Base-by-base conservation (phyloP, 2,888 invertebrate genomes). In the Sarcophaga carnaria region DNA sequence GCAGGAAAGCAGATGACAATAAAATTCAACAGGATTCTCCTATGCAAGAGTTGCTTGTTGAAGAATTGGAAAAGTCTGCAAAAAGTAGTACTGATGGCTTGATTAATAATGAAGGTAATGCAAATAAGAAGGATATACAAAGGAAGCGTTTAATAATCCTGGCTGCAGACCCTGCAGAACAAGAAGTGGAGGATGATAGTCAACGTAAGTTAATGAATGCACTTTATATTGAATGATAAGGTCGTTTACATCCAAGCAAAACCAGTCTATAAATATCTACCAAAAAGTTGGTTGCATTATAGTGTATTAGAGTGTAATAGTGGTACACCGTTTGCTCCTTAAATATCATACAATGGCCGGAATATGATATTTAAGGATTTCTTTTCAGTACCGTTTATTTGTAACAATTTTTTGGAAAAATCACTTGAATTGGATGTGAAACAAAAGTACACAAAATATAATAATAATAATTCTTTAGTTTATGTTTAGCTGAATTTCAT, bases 201-300 rank as follows among this genome's bases (percentile, higher is more conserved):
- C 70, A 76, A 59, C 82, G 82, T 82, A 71, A 82, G 82, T 82
- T 54, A 6, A 54, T 54, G 5, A 54, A 54, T 14, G 12, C 1
- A 14, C 17, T 54, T 14, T 12, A 4, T 54, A 4, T 54, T 54
- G 54, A 54, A 54, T 54, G 5, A 54, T 14, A 0, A 49, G 49
- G 3, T 49, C 14, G 11, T 14, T 2, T 49, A 49, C 11, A 14
- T 14, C 4, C 14, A 14, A 54, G 54, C 3, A 54, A 49, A 37
- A 37, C 8, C 0, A 3, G 8, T 54, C 5, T 17, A 17, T 54
- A 54, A 54, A 54, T 37, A 37, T 37, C 2, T 37, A 37, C 37
- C 8, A 37, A 37, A 37, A 37, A 10, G 8, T 37, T 37, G 37
- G 37, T 37, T 37, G 8, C 2, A 10, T 37, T 37, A 37, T 37